Base-by-base conservation (phyloP, 2,797 vertebrate genomes). In the Coluber constrictor region DNA sequence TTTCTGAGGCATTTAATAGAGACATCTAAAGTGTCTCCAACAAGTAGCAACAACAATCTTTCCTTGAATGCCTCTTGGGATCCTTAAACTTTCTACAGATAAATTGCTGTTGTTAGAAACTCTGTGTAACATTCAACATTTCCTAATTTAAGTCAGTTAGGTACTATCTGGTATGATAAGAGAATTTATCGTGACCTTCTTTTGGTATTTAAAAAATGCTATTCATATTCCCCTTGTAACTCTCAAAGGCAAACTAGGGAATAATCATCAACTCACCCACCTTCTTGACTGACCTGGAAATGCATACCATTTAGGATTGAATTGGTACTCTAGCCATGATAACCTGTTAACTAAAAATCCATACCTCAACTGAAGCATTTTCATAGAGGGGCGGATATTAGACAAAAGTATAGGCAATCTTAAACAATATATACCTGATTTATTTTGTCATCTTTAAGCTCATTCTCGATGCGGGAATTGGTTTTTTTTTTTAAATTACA, bases 281-380 rank as follows among this genome's bases (percentile, higher is more conserved):
- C 9, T 83, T 47, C 37, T 47, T 47, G 37, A 51, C 20, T 59
- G 3, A 56, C 56, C 93, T 92, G 37, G 4, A 92, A 95, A 86
- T 0, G 0, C 3, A 20, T 20, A 90, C 0, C 1, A 13, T 15
- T 86, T 56, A 87, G 20, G 16, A 51, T 4, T 27, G 57, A 86
- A 47, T 29, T 47, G 59, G 51, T 32, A 86, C 59, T 13, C 20
- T 74, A 5, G 9, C 13, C 61, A 47, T 18, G 27, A 55, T 56
- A 90, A 51, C 37, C 57, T 89, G 8, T 74, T 57, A 86, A 5
- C 3, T 87, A 89, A 94, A 3, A 32, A 87, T 10, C 87, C 25
- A 90, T 90, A 87, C 1, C 61, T 91, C 51, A 56, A 7, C 29
- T 56, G 1, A 0, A 23, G 29, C 6, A 1, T 11, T 86, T 91